These are phyloP conservation scores for Hyposmocoma kahamanoa DNA, from an alignment of 1,140 invertebrate genomes.

Conservation along the genomic window DNA sequence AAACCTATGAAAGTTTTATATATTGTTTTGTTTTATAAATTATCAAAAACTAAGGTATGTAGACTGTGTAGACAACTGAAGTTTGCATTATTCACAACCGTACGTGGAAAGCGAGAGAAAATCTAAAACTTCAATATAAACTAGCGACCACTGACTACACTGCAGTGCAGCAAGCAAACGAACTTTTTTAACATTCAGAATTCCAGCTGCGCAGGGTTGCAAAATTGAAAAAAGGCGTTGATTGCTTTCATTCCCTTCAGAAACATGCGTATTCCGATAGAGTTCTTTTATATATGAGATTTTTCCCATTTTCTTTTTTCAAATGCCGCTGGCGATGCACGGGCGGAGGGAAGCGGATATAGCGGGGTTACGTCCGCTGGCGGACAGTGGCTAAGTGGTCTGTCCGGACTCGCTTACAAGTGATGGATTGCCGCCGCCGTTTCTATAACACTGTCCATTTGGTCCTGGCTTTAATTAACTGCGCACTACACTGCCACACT, in stretches of 20 bases:
- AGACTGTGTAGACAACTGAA: neutral
- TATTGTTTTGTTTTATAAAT: no score
- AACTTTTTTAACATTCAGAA: neutral
- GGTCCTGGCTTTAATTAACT: constrained; percentile 22
- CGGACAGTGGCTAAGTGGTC: constrained; percentile 44
- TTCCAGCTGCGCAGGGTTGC: no score
- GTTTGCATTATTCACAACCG: neutral
- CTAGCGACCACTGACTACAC: neutral
- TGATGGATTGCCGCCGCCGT: constrained; percentile 40
- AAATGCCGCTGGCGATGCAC: neutral
- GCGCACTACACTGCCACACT: constrained; percentile 1
- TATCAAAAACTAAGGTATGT: no score
- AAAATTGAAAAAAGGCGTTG: neutral
- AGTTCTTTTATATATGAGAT: neutral
- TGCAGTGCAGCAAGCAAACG: neutral
- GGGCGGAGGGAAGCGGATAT: constrained; percentile 19
- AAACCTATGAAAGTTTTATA: no score
- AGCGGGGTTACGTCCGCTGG: constrained; percentile 19
- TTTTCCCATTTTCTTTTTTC: neutral
- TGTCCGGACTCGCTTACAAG: constrained; percentile 35
- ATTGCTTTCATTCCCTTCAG: neutral
- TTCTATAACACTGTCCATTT: constrained; percentile 34
- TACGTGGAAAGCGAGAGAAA: neutral
- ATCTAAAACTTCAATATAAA: neutral
- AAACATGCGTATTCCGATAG: neutral